Evolutionary conservation across 2,888 invertebrate species (phyloP).

Genomic region (Eutolmus rufibarbis): DNA sequence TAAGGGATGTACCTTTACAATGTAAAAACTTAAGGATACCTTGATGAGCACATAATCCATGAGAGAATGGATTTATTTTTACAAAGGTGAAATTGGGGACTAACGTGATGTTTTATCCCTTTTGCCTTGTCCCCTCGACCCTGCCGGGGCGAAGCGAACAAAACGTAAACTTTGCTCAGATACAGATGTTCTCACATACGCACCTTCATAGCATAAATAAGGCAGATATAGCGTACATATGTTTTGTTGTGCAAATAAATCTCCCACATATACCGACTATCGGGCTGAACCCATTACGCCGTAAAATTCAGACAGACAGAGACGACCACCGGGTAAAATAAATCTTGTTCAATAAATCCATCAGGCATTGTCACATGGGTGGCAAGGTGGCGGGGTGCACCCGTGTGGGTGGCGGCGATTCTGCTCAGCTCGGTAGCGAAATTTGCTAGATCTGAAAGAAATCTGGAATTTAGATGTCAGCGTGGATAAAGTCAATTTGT

Average conservation of each 20-base stretch:
- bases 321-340: slow-evolving; percentile 24
- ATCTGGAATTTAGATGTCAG: slow-evolving; percentile 27
- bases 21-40: neutral
- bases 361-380: slow-evolving; percentile 43
- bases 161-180: neutral
- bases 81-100: slow-evolving; percentile 33
- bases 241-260: neutral
- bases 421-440: neutral
- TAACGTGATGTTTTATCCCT: neutral
- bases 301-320: slow-evolving; percentile 8
- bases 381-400: slow-evolving; percentile 1
- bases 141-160: neutral
- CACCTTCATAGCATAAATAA: neutral
- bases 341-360: slow-evolving; percentile 46
- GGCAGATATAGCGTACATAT: neutral
- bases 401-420: neutral
- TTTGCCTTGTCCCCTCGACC: neutral
- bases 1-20: neutral
- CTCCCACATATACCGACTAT: neutral
- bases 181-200: neutral
- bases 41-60: slow-evolving; percentile 40
- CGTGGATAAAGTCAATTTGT: slow-evolving; percentile 34
- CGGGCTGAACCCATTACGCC: slow-evolving; percentile 2
- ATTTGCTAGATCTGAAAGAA: slow-evolving; percentile 22
- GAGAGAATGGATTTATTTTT: slow-evolving; percentile 19